Conservation (phyloP, 2,113 vertebrate genomes). For the Triplophysa dalaica region DNA sequence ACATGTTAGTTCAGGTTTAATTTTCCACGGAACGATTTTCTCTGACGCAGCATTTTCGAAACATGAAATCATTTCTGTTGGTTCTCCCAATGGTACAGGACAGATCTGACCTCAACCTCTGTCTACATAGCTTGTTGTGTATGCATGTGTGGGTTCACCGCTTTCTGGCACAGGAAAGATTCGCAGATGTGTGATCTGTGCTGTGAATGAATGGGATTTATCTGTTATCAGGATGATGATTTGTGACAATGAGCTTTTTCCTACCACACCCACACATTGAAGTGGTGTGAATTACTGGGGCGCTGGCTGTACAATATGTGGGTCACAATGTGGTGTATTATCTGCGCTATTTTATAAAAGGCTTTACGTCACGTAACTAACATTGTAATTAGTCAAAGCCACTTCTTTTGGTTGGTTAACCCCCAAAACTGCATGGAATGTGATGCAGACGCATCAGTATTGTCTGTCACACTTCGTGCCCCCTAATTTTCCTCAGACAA, state of each 20-base stretch:
- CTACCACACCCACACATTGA: background rate
- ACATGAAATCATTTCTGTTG: background rate
- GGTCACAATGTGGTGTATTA: too few species aligned
- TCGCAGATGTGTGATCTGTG: background rate
- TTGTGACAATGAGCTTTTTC: background rate
- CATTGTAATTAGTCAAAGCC: too few species aligned
- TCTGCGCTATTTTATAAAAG: too few species aligned
- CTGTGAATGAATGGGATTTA: background rate
- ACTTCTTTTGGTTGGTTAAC: background rate
- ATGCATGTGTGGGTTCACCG: background rate
- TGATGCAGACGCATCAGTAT: background rate
- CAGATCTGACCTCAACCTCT: background rate
- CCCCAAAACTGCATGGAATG: background rate
- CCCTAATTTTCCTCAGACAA: slow-evolving; percentile 6
- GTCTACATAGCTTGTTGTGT: background rate
- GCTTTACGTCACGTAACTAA: too few species aligned
- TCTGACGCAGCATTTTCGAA: background rate
- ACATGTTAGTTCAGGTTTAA: background rate
- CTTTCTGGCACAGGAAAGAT: background rate
- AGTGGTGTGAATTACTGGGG: too few species aligned
- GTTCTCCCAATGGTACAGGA: background rate
- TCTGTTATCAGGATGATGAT: background rate
- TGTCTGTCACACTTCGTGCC: background rate
- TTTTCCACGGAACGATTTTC: background rate
- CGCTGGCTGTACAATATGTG: too few species aligned